Evolutionary conservation across 1,140 invertebrate species (phyloP), one percentile per base, ranked within the genome.

Genomic region (Tetramorium parvispinum): DNA sequence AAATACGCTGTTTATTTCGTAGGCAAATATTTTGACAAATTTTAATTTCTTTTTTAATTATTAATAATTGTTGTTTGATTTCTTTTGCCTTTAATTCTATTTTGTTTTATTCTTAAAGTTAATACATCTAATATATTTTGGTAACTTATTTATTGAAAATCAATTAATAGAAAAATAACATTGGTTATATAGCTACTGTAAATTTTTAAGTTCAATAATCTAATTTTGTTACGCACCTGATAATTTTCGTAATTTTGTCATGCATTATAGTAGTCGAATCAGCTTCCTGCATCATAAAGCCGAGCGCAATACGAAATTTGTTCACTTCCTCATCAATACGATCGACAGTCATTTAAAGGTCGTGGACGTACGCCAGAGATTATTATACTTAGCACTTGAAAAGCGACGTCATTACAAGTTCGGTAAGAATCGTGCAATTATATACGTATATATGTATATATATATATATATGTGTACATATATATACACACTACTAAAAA

Each of bases 341-440:
- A 71, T 70, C 13, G 32, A 10, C 21, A 81, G 16, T 70, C n/a
- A 8, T 70, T 81, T 70, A 70, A 81, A 55, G 65, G 49, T 71
- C 78, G 63, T 81, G 78, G 63, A 81, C 46, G 13, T 68, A 53
- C 16, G 63, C 77, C 77, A 81, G 8, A 37, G 13, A 70, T 21
- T 13, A 57, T 6, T 75, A 51, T 66, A 59, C 73, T n/a, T 37
- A 27, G 46, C 46, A 40, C 40, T 77, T 61, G 55, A 57, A 61
- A 61, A 6, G 16, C 57, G 16, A 32, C 57, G 11, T 78, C 5
- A n/a, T 27, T 18, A 63, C 4, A 77, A 78, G 40, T 63, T 27
- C 18, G 24, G 18, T 37, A 27, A 63, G 57, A 63, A 63, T 77
- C 71, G 11, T 57, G 32, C 13, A 57, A 57, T 13, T 7, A 13